phyloP scores from a whole-genome alignment of 2,113 vertebrate species.

The Ascaphus truei region DNA sequence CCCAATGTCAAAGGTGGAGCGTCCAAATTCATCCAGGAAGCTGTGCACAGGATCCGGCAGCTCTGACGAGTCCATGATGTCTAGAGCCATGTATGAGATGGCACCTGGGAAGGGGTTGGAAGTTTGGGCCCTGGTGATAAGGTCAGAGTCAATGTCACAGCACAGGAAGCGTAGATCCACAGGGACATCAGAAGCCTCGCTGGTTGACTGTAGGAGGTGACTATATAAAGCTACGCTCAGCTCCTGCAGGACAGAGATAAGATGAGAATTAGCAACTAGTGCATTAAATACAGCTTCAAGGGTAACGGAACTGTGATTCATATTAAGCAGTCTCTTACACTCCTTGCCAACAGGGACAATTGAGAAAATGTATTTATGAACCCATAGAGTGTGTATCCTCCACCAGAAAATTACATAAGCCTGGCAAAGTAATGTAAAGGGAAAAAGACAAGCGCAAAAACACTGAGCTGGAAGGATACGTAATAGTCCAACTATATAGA shows the following conservation, averaged over 20 bases:
- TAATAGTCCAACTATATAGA: too few relatives aligned
- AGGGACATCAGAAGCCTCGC: background rate
- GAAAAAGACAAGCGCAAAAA: too few relatives aligned
- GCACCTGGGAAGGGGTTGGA: constrained; percentile 70
- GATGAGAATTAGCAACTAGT: background rate
- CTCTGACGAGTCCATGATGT: constrained; percentile 67
- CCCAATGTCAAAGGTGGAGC: constrained; percentile 71
- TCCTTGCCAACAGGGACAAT: too few relatives aligned
- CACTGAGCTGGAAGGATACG: too few relatives aligned
- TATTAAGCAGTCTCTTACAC: too few relatives aligned
- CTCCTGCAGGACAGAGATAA: constrained; percentile 65
- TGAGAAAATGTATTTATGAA: too few relatives aligned
- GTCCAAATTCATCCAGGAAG: constrained; percentile 63
- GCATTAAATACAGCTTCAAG: background rate
- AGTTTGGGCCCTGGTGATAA: constrained; percentile 71
- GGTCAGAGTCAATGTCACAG: constrained; percentile 78
- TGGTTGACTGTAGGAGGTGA: constrained; percentile 62
- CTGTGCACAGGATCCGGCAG: constrained; percentile 52
- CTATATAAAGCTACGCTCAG: constrained; percentile 81
- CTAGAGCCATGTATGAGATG: constrained; percentile 74
- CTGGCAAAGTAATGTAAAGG: too few relatives aligned
- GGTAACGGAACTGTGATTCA: background rate
- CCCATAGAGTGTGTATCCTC: too few relatives aligned
- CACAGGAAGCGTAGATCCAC: constrained; percentile 72
- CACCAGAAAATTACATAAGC: too few relatives aligned